phyloP scores from a whole-genome alignment of 2,888 invertebrate species.

The Clanis bilineata region DNA sequence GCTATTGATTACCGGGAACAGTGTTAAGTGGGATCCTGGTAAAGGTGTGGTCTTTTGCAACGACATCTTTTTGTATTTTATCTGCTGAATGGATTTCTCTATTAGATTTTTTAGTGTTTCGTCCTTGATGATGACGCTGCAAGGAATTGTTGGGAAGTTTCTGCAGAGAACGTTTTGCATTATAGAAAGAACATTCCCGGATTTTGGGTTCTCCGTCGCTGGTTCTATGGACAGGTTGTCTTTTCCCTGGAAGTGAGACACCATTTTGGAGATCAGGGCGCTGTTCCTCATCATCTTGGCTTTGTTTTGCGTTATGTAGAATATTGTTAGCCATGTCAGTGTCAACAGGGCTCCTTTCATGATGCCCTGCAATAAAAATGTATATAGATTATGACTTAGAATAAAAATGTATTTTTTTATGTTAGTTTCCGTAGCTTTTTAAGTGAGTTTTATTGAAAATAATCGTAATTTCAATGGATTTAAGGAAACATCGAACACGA shows the following conservation, averaged over 20 bases:
- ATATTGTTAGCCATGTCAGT: not conserved
- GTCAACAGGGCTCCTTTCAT: constrained; percentile 2
- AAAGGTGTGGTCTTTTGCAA: constrained; percentile 46
- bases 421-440: no score
- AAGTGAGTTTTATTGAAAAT: no score
- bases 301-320: constrained; percentile 24
- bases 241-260: constrained; percentile 64
- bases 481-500: no score
- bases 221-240: constrained; percentile 38
- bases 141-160: constrained; percentile 68
- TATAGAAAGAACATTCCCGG: constrained; percentile 41
- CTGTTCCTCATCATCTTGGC: constrained; percentile 65
- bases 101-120: constrained; percentile 54
- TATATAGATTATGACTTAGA: not conserved
- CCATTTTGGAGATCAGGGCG: constrained; percentile 67
- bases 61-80: constrained; percentile 53
- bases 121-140: constrained; percentile 59
- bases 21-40: constrained; percentile 42
- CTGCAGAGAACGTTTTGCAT: constrained; percentile 70
- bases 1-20: constrained; percentile 59
- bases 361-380: not conserved
- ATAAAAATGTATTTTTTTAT: no score
- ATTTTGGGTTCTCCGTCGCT: constrained; percentile 29
- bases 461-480: no score
- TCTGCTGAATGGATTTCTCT: constrained; percentile 62